phyloP scores from a whole-genome alignment of 2,113 vertebrate species.

The Tautogolabrus adspersus region DNA sequence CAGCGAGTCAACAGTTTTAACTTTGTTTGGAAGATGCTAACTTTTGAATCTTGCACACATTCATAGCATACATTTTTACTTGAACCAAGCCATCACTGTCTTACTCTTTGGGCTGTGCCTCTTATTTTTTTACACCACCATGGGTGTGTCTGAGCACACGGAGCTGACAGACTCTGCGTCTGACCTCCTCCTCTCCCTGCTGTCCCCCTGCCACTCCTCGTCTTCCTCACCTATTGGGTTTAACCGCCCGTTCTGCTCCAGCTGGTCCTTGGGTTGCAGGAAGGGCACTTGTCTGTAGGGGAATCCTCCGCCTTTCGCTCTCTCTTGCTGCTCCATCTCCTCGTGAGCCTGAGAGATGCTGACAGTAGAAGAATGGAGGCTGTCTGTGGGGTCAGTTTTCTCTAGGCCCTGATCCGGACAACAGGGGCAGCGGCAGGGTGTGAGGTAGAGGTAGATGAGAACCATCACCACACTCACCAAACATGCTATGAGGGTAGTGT shows the following conservation, averaged over 20 bases:
- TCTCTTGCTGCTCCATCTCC: constrained; percentile 65
- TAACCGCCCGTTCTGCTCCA: constrained; percentile 92
- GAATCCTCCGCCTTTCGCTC: constrained; percentile 55
- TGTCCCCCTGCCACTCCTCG: constrained; percentile 70
- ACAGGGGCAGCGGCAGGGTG: constrained; percentile 90
- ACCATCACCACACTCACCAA: constrained; percentile 93
- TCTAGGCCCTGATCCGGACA: constrained; percentile 85
- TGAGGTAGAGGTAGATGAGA: constrained; percentile 95
- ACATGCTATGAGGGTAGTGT: constrained; percentile 95
- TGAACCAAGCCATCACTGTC: background rate
- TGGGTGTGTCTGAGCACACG: constrained; percentile 94
- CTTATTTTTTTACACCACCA: constrained; percentile 86
- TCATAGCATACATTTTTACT: background rate
- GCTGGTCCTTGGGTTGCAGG: constrained; percentile 79
- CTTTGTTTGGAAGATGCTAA: constrained; percentile 30
- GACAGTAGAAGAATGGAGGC: constrained; percentile 92
- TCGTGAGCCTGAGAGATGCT: constrained; percentile 90
- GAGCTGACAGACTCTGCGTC: constrained; percentile 93
- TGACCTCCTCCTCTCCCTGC: constrained; percentile 87
- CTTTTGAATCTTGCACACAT: constrained; percentile 24
- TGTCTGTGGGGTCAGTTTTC: constrained; percentile 85
- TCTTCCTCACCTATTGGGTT: constrained; percentile 86
- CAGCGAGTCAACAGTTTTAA: background rate
- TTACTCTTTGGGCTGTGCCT: background rate
- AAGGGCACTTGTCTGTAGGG: constrained; percentile 82